Conservation (phyloP, 2,888 invertebrate species). For the Mesodorylaimus sp. region DNA sequence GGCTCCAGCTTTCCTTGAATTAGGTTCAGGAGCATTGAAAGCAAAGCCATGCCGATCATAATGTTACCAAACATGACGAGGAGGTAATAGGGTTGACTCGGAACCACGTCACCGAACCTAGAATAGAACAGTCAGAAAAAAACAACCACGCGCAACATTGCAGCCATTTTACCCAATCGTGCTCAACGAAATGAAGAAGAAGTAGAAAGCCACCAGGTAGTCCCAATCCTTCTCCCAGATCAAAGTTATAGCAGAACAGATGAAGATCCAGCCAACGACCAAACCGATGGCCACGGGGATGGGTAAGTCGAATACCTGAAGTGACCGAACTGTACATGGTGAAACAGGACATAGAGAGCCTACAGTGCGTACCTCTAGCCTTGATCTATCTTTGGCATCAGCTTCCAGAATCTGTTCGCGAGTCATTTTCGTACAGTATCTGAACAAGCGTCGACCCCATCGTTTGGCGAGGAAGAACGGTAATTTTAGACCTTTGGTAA, state of each 20-base stretch:
- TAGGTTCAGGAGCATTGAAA: conserved; percentile 91
- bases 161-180: too few relatives aligned
- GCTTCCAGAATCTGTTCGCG: conserved; percentile 20
- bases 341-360: too few relatives aligned
- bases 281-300: conserved; percentile 68
- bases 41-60: conserved; percentile 79
- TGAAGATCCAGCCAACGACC: conserved; percentile 61
- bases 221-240: conserved; percentile 49
- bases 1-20: conserved; percentile 46
- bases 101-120: conserved; percentile 29
- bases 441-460: conserved; percentile 18
- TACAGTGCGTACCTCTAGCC: conserved; percentile 40
- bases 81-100: conserved; percentile 61
- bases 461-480: conserved; percentile 23
- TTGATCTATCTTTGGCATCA: conserved; percentile 20
- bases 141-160: too few relatives aligned
- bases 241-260: conserved; percentile 55
- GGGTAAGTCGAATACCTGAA: conserved; percentile 66
- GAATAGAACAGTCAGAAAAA: too few relatives aligned
- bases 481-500: conserved; percentile 20
- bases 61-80: conserved; percentile 77
- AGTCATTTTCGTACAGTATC: conserved; percentile 26
- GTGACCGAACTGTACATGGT: too few relatives aligned
- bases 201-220: conserved; percentile 80
- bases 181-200: conserved; percentile 86